A percentile compares a stretch with the other conserved stretches of the same genome.
These are phyloP conservation scores for Deilephila elpenor DNA, from an alignment of 2,888 invertebrate genomes.

Conservation along the genomic window DNA sequence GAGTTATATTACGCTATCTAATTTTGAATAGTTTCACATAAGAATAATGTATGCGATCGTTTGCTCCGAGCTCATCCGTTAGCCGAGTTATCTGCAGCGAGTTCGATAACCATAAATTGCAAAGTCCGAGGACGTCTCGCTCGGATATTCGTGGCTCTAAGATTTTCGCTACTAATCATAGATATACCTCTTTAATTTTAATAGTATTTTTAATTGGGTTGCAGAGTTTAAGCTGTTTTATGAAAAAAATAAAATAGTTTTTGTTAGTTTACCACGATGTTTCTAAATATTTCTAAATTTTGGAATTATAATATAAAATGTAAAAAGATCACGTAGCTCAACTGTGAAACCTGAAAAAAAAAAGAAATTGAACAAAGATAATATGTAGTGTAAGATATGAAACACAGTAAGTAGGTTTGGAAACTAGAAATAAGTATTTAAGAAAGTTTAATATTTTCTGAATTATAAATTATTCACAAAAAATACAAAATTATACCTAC, in stretches of 20 bases:
- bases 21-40: constrained; percentile 43
- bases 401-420: no score
- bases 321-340: no score
- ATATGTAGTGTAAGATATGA: no score
- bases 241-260: no score
- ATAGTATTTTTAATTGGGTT: constrained; percentile 17
- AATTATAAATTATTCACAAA: not conserved
- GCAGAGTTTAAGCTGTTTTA: not conserved
- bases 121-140: constrained; percentile 27
- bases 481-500: not conserved
- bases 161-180: constrained; percentile 48
- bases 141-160: constrained; percentile 45
- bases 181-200: constrained; percentile 39
- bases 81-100: constrained; percentile 52
- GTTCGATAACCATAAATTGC: constrained; percentile 53
- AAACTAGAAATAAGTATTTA: no score
- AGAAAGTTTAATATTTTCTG: no score
- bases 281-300: no score
- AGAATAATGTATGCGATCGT: constrained; percentile 45
- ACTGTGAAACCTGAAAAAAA: no score
- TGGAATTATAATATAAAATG: no score
- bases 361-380: no score
- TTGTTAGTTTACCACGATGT: no score
- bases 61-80: constrained; percentile 50
- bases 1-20: constrained; percentile 39